These are phyloP conservation scores for Aythya fuligula DNA, from an alignment of 2,797 vertebrate genomes.

Conservation along the genomic window DNA sequence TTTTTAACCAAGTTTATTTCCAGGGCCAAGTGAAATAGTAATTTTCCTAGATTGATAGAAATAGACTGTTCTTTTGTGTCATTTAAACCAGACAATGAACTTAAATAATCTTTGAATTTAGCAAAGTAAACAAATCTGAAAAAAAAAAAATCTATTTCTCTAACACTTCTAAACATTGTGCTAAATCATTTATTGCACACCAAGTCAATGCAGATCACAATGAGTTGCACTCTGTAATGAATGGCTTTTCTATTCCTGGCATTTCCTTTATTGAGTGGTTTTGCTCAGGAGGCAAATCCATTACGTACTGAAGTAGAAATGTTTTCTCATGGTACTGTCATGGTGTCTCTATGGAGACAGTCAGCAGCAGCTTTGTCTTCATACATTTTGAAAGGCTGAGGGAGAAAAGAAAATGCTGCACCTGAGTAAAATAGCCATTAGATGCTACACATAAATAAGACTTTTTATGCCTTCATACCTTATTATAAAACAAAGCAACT, in stretches of 20 bases:
- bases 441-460: background rate
- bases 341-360: slow-evolving; percentile 60
- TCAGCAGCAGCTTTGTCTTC: slow-evolving; percentile 24
- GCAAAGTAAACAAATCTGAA: slow-evolving; percentile 2
- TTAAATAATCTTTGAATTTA: background rate
- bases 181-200: slow-evolving; percentile 28
- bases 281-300: slow-evolving; percentile 57
- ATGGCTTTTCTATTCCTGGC: slow-evolving; percentile 45
- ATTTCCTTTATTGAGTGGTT: slow-evolving; percentile 56
- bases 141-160: background rate
- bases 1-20: background rate
- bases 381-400: background rate
- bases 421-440: background rate
- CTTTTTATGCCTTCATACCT: background rate
- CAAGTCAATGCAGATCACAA: slow-evolving; percentile 25
- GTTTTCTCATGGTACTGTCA: slow-evolving; percentile 54
- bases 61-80: background rate
- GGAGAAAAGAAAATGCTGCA: background rate
- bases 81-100: slow-evolving; percentile 13
- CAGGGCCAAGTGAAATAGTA: background rate
- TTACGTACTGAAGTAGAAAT: slow-evolving; percentile 56
- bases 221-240: slow-evolving; percentile 16
- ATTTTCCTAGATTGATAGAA: background rate
- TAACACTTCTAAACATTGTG: slow-evolving; percentile 29
- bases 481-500: background rate